Percentiles rank a stretch among this genome's conserved stretches.
Conservation (phyloP, 2,797 vertebrate species). For the Podargus strigoides region DNA sequence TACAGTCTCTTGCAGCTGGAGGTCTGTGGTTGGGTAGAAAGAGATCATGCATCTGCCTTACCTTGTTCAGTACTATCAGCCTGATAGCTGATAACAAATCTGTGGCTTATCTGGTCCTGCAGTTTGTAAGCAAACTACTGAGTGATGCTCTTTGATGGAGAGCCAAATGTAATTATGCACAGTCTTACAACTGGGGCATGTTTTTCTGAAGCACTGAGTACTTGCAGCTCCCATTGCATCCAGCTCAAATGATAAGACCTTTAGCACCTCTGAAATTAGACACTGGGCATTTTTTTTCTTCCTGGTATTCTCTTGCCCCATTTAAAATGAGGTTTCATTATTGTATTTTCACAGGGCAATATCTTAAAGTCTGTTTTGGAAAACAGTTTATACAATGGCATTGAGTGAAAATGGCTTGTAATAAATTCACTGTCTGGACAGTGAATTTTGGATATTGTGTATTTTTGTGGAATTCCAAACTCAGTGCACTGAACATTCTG, state of each 20-base stretch:
- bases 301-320: not conserved
- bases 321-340: not conserved
- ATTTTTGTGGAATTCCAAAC: not conserved
- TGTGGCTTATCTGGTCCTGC: not conserved
- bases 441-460: not conserved
- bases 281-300: not conserved
- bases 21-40: not conserved
- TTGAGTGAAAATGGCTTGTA: not conserved
- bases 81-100: not conserved
- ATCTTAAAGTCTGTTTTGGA: not conserved
- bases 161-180: not conserved
- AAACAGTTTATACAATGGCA: not conserved
- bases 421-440: not conserved
- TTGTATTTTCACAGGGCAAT: not conserved
- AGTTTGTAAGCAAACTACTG: not conserved
- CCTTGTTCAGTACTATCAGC: not conserved
- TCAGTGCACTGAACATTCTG: not conserved
- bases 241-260: not conserved
- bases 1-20: not conserved
- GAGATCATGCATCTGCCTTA: not conserved
- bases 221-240: not conserved
- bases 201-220: not conserved
- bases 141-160: not conserved
- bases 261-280: not conserved
- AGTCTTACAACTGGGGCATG: not conserved